phyloP scores from a whole-genome alignment of 2,113 vertebrate genomes.

The Cricetomys ansorgei region DNA sequence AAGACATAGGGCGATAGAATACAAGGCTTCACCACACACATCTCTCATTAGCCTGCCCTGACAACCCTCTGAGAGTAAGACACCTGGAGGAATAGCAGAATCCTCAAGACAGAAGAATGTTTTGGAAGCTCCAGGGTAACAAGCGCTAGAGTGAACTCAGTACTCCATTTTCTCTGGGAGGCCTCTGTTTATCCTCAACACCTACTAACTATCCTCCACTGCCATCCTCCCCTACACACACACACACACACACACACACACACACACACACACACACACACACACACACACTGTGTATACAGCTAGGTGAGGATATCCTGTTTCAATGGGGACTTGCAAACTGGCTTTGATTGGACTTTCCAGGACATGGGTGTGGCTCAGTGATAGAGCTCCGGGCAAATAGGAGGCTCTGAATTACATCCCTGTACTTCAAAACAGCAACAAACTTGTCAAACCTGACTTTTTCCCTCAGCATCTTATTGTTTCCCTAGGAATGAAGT shows the following conservation, averaged over 20 bases:
- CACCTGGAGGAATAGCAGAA: background rate
- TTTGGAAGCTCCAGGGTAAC: background rate
- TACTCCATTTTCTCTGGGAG: background rate
- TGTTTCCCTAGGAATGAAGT: background rate
- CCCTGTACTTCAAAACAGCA: background rate
- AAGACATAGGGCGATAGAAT: background rate
- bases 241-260: no score
- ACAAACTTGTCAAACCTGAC: background rate
- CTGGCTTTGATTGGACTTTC: background rate
- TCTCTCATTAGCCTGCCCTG: background rate
- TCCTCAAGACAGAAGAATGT: conserved; percentile 35
- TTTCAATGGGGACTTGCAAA: background rate
- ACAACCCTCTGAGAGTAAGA: background rate
- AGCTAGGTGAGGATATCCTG: background rate
- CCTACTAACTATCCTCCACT: background rate
- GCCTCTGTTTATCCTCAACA: background rate
- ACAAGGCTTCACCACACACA: background rate
- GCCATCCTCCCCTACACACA: no score
- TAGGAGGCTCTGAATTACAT: background rate
- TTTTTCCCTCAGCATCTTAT: background rate
- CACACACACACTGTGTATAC: background rate
- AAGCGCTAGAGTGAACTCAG: background rate
- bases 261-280: no score
- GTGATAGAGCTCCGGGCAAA: background rate
- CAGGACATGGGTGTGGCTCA: background rate